A percentile compares a stretch with the other conserved stretches of the same genome.
Conservation (phyloP, 2,888 invertebrate species). For the Azorinus chamasolen region DNA sequence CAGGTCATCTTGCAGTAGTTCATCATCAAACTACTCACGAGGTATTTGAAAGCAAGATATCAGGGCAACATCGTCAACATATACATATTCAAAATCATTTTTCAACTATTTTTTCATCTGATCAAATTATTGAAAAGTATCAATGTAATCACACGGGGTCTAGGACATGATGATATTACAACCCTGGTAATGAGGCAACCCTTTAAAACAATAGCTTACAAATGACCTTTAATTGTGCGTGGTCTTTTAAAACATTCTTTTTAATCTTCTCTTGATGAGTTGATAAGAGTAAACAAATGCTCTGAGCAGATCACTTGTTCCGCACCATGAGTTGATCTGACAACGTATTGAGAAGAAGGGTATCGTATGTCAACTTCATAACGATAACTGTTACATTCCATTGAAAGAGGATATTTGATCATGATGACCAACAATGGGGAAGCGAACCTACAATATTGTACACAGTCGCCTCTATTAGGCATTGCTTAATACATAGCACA, state of each 20-base stretch:
- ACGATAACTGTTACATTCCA: constrained; percentile 51
- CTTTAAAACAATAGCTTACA: not conserved
- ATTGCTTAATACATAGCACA: not conserved
- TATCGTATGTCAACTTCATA: constrained; percentile 44
- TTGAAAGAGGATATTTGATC: constrained; percentile 46
- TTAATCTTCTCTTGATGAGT: constrained; percentile 22
- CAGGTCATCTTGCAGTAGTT: too few species aligned
- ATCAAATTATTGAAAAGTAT: too few species aligned
- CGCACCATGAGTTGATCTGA: constrained; percentile 54
- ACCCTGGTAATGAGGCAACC: too few species aligned
- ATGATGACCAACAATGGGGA: constrained; percentile 8
- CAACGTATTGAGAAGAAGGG: constrained; percentile 36
- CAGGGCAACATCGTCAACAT: too few species aligned
- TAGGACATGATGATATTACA: too few species aligned
- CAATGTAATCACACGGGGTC: too few species aligned
- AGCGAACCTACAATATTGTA: not conserved
- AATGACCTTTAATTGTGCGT: constrained; percentile 37
- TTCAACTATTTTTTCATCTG: too few species aligned
- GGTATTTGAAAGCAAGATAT: too few species aligned
- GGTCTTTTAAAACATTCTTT: constrained; percentile 24
- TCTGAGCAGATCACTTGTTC: constrained; percentile 49
- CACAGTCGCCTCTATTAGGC: too few species aligned
- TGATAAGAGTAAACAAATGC: constrained; percentile 44
- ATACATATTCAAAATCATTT: too few species aligned
- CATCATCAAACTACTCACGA: too few species aligned